These are phyloP conservation scores for Alethe diademata DNA, from an alignment of 2,113 vertebrate genomes.

Conservation along the genomic window DNA sequence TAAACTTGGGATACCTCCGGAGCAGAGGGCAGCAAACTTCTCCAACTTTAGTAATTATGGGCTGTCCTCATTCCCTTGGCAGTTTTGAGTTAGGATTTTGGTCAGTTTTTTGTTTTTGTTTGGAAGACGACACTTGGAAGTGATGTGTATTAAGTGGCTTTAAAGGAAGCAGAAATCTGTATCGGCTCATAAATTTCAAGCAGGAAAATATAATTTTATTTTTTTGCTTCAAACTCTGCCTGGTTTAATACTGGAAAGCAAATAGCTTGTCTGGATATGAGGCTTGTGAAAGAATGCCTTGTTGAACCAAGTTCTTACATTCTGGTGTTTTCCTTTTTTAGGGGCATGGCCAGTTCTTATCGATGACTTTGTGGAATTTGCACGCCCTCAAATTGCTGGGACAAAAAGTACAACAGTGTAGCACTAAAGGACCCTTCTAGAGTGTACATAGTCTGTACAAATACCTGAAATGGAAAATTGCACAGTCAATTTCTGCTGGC, in stretches of 20 bases:
- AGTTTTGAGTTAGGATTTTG: neutral
- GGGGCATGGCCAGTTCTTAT: slow-evolving; percentile 89
- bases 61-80: neutral
- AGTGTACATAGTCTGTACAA: slow-evolving; percentile 87
- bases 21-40: neutral
- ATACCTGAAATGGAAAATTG: slow-evolving; percentile 81
- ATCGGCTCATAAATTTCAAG: neutral
- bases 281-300: neutral
- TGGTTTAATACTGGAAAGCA: neutral
- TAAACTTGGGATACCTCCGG: neutral
- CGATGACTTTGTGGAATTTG: slow-evolving; percentile 91
- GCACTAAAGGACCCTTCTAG: slow-evolving; percentile 78
- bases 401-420: slow-evolving; percentile 89
- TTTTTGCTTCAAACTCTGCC: neutral
- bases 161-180: neutral
- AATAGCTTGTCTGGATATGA: neutral
- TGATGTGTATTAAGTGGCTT: neutral
- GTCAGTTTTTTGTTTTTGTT: neutral
- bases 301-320: neutral
- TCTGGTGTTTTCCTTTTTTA: slow-evolving; percentile 1
- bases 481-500: slow-evolving; percentile 86
- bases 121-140: neutral
- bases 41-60: neutral
- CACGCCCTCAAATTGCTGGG: slow-evolving; percentile 89
- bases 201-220: neutral